A percentile compares a stretch with the other conserved stretches of the same genome.
phyloP scores from a whole-genome alignment of 2,113 vertebrate genomes.

The Eurystomus gularis region DNA sequence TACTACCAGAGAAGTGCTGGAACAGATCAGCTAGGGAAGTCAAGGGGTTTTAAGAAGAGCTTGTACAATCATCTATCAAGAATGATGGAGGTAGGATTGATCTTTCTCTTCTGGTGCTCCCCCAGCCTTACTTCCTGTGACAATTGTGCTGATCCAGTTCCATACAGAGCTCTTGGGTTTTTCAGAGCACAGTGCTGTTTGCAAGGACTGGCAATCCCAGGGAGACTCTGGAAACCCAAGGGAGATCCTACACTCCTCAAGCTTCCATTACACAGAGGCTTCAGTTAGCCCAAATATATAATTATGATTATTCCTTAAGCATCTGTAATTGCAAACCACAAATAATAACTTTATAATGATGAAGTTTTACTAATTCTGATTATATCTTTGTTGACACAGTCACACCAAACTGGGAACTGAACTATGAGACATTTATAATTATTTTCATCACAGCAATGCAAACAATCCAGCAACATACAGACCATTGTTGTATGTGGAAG shows the following conservation, averaged over 20 bases:
- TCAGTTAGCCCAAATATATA: background rate
- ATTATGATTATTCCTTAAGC: background rate
- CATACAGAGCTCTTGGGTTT: rapidly evolving
- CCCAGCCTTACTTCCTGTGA: background rate
- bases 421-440: background rate
- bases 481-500: background rate
- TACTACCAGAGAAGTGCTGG: background rate
- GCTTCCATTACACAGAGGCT: background rate
- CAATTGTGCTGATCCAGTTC: background rate
- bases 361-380: background rate
- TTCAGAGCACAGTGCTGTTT: background rate
- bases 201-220: background rate
- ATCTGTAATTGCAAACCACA: background rate
- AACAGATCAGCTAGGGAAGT: background rate
- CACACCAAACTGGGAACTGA: background rate
- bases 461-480: background rate
- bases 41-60: background rate
- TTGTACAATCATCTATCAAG: background rate
- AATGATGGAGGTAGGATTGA: background rate
- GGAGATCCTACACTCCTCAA: background rate
- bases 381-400: background rate
- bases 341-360: background rate
- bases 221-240: background rate
- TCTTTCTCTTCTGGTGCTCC: background rate
- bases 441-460: background rate